These are phyloP conservation scores for Drosophila sechellia DNA, from an alignment of 1,140 invertebrate genomes.

Conservation along the genomic window DNA sequence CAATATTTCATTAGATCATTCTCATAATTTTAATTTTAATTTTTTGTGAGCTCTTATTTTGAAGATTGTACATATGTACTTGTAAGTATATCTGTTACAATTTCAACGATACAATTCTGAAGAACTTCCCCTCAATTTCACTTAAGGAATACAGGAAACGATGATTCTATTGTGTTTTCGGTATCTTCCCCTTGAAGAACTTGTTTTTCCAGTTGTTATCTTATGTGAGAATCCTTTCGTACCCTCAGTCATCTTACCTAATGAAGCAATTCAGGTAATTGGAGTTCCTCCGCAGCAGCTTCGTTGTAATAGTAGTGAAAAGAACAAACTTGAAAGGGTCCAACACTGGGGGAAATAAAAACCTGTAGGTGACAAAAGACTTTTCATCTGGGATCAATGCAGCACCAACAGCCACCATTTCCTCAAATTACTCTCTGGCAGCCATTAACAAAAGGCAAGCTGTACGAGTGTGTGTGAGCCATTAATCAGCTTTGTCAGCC, in stretches of 20 bases:
- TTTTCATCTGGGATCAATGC: conserved; percentile 19
- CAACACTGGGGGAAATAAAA: conserved; percentile 32
- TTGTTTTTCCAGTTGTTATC: conserved; percentile 43
- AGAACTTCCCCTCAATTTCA: background rate
- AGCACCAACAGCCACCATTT: conserved; percentile 53
- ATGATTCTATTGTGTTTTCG: conserved; percentile 19
- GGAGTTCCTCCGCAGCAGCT: conserved; percentile 12
- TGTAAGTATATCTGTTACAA: background rate
- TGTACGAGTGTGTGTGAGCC: conserved; percentile 37
- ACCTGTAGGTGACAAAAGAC: conserved; percentile 50
- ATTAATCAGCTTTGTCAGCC: conserved; percentile 72
- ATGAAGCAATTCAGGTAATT: conserved; percentile 70
- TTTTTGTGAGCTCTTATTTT: no score
- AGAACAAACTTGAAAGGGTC: conserved; percentile 21
- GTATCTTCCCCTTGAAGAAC: conserved; percentile 28
- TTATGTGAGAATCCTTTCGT: conserved; percentile 43
- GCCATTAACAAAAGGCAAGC: conserved; percentile 64
- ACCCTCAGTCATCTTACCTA: conserved; percentile 17
- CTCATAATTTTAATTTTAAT: no score
- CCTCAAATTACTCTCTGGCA: conserved; percentile 34
- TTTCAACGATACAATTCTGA: background rate
- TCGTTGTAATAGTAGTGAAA: conserved; percentile 20
- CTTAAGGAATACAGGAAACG: background rate
- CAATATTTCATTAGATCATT: no score
- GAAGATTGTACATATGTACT: no score